Evolutionary conservation across 2,797 vertebrate species (phyloP), one percentile per base, ranked within the genome.

Genomic region (Aselliscus stoliczkanus): DNA sequence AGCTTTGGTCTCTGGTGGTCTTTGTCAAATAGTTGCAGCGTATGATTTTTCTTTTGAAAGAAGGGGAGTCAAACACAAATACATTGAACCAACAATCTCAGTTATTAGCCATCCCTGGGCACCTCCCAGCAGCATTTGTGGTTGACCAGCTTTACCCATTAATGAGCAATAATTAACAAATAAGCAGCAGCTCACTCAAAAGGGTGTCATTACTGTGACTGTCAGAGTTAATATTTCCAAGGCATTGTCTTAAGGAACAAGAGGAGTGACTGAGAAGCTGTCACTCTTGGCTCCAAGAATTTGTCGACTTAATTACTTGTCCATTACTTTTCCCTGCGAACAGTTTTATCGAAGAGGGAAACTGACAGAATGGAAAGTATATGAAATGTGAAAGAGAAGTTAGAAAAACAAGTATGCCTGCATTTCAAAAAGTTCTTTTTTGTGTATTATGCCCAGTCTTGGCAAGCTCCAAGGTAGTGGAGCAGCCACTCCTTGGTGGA

Each of bases 271-370:
- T 95, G 77, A 92, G 81, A 88, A 88, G 77, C 52, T 93, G 11
- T 77, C 44, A 69, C 88, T 84, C 75, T 56, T 93, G 64, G 50
- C 75, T 93, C 70, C 80, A 15, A 82, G 56, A 95, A 60, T 67
- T 42, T 93, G 23, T 88, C 73, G 93, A n/a, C 50, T 12, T 90
- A 69, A 64, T 89, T 85, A 54, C 39, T 76, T 95, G 60, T 86
- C 77, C 21, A 27, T 85, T n/a, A n/a, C n/a, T n/a, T 93, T 93
- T 92, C 81, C 83, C 56, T 86, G 65, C 88, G 70, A 93, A 70
- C 54, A 79, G 86, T 90, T 95, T 95, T 82, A 80, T 95, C 23
- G 29, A 93, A 34, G 50, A 94, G 42, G 80, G 72, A 89, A 96
- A 85, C 67, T 79, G 75, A n/a, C 73, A 56, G 75, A 60, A 65